Evolutionary conservation across 1,140 invertebrate species (phyloP).

Genomic region (Campoletis sonorensis): DNA sequence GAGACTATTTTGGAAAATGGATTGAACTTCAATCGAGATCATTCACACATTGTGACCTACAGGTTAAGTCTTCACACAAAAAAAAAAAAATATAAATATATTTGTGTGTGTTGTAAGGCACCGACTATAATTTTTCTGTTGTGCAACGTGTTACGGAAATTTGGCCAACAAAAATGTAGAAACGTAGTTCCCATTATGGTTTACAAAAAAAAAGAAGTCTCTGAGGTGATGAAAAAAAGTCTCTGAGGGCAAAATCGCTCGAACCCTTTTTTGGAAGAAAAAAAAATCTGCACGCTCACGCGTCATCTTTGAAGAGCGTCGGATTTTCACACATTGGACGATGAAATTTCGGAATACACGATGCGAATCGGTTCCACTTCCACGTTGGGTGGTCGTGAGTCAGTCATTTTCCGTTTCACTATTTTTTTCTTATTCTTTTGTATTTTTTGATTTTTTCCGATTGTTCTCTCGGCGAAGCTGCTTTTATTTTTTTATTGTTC

Average conservation of each 20-base stretch:
- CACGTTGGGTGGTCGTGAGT: conserved; percentile 22
- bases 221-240: neutral
- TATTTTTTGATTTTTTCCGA: conserved; percentile 34
- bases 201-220: conserved; percentile 9
- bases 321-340: too few relatives aligned
- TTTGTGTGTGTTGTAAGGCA: conserved; percentile 10
- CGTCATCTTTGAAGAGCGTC: neutral
- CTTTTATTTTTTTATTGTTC: conserved; percentile 42
- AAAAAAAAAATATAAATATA: neutral
- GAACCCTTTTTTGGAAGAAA: conserved; percentile 25
- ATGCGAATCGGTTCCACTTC: neutral
- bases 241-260: neutral
- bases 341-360: conserved; percentile 7
- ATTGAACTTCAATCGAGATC: neutral
- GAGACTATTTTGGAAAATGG: conserved; percentile 38
- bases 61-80: conserved; percentile 1
- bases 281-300: conserved; percentile 39
- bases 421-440: conserved; percentile 3
- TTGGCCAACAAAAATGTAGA: neutral
- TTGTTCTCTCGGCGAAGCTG: conserved; percentile 16
- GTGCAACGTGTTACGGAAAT: conserved; percentile 15
- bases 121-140: conserved; percentile 27
- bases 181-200: conserved; percentile 10
- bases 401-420: conserved; percentile 19
- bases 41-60: neutral